Percentiles rank a stretch among this genome's conserved stretches.
Evolutionary conservation across 1,140 invertebrate genomes (phyloP).

Genomic region (Tribolium madens): DNA sequence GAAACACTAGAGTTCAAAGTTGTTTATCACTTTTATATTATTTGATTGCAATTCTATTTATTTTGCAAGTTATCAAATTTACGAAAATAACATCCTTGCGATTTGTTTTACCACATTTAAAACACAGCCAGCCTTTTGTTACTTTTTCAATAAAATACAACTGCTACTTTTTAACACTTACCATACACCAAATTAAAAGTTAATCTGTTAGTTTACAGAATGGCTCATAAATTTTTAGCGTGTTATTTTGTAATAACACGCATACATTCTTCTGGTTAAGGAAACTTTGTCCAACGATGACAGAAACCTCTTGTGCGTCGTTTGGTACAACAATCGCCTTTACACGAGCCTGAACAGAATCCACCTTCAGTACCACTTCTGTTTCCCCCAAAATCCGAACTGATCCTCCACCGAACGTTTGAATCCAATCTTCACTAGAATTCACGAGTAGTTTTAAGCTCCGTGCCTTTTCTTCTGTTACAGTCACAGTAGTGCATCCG

Average conservation of each 20-base stretch:
- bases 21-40: no score
- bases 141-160: background rate
- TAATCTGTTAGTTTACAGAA: conserved; percentile 25
- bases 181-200: conserved; percentile 1
- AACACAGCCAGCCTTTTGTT: background rate
- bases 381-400: conserved; percentile 35
- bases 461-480: conserved; percentile 16
- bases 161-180: conserved; percentile 8
- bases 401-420: conserved; percentile 27
- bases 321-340: conserved; percentile 47
- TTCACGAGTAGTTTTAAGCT: conserved; percentile 19
- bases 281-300: conserved; percentile 51
- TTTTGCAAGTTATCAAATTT: no score
- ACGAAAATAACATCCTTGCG: no score
- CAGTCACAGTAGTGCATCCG: conserved; percentile 40
- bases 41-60: no score
- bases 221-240: background rate
- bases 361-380: conserved; percentile 41
- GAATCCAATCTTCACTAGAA: background rate
- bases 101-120: no score
- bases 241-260: background rate
- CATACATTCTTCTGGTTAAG: conserved; percentile 37
- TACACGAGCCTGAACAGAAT: conserved; percentile 28
- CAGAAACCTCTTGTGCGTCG: conserved; percentile 36
- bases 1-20: no score